Conservation (phyloP, 2,888 invertebrate species). For the Hololepta plana region DNA sequence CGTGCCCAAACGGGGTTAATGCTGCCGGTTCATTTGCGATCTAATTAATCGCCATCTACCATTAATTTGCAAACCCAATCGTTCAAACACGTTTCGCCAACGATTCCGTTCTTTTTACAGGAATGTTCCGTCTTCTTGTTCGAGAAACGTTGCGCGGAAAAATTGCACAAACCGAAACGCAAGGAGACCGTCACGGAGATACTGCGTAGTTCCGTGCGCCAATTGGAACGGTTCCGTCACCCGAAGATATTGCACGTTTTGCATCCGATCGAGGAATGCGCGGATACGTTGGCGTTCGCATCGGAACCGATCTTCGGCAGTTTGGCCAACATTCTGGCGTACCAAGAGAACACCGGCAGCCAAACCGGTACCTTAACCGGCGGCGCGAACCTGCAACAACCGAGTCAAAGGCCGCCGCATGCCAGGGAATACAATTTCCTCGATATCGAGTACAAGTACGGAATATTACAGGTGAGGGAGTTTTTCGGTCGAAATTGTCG, state of each 20-base stretch:
- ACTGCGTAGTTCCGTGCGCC: conserved; percentile 57
- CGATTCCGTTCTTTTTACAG: conserved; percentile 37
- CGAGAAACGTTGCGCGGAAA: conserved; percentile 84
- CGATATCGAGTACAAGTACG: conserved; percentile 86
- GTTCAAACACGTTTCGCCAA: too few relatives aligned
- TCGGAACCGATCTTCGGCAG: conserved; percentile 80
- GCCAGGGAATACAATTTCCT: conserved; percentile 73
- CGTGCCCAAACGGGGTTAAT: too few relatives aligned
- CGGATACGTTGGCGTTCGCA: conserved; percentile 85
- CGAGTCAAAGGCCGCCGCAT: conserved; percentile 29
- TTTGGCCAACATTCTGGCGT: conserved; percentile 75
- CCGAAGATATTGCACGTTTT: conserved; percentile 57
- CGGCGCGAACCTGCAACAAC: conserved; percentile 25
- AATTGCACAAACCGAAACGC: conserved; percentile 78
- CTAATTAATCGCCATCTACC: too few relatives aligned
- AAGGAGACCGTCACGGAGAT: conserved; percentile 86
- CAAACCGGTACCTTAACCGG: conserved; percentile 12
- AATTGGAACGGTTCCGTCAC: conserved; percentile 68
- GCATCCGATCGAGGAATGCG: conserved; percentile 62
- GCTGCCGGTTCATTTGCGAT: too few relatives aligned
- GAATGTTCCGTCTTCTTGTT: conserved; percentile 88
- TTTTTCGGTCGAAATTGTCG: too few relatives aligned
- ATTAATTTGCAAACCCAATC: too few relatives aligned
- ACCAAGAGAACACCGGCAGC: conserved; percentile 43
- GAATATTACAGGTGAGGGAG: conserved; percentile 65